A percentile compares a stretch with the other conserved stretches of the same genome.
These are phyloP conservation scores for Anthophora plumipes DNA, from an alignment of 2,888 invertebrate species.

Conservation along the genomic window DNA sequence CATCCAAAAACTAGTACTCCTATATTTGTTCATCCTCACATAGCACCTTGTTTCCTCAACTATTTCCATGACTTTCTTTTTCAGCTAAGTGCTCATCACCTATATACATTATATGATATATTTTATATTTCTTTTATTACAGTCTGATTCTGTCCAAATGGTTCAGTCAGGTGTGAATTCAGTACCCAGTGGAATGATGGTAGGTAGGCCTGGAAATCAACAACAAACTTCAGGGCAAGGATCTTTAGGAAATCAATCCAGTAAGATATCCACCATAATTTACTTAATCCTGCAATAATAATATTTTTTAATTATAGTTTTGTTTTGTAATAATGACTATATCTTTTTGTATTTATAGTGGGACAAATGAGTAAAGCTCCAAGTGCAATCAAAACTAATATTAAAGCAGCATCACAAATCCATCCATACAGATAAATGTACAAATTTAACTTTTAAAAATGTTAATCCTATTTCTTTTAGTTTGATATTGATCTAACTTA, in stretches of 20 bases:
- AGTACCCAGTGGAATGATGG: conserved; percentile 81
- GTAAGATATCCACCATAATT: conserved; percentile 58
- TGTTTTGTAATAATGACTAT: conserved; percentile 19
- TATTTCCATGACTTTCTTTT: too few species aligned
- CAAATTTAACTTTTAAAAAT: background rate
- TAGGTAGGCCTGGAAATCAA: conserved; percentile 81
- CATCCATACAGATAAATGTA: conserved; percentile 91
- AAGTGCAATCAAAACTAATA: conserved; percentile 96
- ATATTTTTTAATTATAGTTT: conserved; percentile 23
- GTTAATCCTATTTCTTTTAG: background rate
- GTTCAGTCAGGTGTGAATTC: conserved; percentile 82
- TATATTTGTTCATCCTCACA: too few species aligned
- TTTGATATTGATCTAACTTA: background rate
- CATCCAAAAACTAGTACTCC: too few species aligned
- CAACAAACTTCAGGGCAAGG: conserved; percentile 81
- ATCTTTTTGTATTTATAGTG: conserved; percentile 76
- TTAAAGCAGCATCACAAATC: conserved; percentile 95
- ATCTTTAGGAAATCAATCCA: conserved; percentile 78
- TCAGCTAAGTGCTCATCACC: too few species aligned
- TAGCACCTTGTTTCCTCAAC: too few species aligned
- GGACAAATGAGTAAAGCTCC: conserved; percentile 92
- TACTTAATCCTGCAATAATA: conserved; percentile 20
- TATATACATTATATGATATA: background rate
- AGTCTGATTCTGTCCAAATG: conserved; percentile 82
- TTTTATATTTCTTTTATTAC: conserved; percentile 37